Percentiles rank a stretch among this genome's conserved stretches.
phyloP scores from a whole-genome alignment of 2,888 invertebrate species.

The Drosophila picticornis region DNA sequence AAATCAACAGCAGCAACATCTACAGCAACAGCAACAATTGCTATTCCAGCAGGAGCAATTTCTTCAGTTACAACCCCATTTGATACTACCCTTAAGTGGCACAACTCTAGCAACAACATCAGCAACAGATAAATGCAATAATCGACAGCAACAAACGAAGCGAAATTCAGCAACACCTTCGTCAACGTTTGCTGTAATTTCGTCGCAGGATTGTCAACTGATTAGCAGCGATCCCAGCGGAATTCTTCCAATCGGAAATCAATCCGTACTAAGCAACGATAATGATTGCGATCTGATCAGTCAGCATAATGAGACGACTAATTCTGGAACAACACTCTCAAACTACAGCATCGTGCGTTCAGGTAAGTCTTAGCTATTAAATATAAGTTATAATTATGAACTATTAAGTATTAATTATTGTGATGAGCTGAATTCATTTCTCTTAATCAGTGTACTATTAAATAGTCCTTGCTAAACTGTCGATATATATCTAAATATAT shows the following conservation, averaged over 20 bases:
- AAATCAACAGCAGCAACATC: slow-evolving; percentile 36
- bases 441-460: not conserved
- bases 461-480: not conserved
- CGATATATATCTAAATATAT: not conserved
- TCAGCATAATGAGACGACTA: not conserved
- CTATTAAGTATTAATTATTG: not conserved
- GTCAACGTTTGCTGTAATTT: slow-evolving; percentile 6
- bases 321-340: not conserved
- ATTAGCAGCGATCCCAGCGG: slow-evolving; percentile 16
- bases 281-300: slow-evolving; percentile 26
- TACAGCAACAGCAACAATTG: slow-evolving; percentile 52
- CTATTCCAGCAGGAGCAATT: slow-evolving; percentile 61
- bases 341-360: not conserved
- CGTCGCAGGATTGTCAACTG: slow-evolving; percentile 22
- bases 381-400: not conserved
- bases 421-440: not conserved
- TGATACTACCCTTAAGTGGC: slow-evolving; percentile 22
- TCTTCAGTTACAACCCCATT: slow-evolving; percentile 44
- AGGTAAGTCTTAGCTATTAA: not conserved
- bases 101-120: not conserved
- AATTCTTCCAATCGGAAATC: slow-evolving; percentile 16
- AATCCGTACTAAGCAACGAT: slow-evolving; percentile 25
- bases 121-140: not conserved
- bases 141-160: slow-evolving; percentile 19
- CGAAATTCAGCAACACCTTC: slow-evolving; percentile 5